A percentile compares a stretch with the other conserved stretches of the same genome.
phyloP scores from a whole-genome alignment of 2,113 vertebrate species.

The Etheostoma cragini region DNA sequence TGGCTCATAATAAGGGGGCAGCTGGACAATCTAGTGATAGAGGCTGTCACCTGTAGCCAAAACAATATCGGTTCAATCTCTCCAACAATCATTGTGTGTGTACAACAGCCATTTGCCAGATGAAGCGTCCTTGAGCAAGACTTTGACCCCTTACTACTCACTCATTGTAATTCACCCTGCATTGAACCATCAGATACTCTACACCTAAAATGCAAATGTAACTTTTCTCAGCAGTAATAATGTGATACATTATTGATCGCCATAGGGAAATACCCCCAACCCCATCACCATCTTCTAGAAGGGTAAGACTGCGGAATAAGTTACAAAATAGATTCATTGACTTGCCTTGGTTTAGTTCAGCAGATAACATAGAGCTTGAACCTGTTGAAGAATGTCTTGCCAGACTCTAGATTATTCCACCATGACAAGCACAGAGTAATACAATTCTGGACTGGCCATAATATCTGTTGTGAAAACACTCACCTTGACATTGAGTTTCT shows the following conservation, averaged over 20 bases:
- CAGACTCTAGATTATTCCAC: constrained; percentile 18
- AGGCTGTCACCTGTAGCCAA: constrained; percentile 37
- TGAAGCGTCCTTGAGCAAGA: constrained; percentile 45
- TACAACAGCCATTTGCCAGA: constrained; percentile 1
- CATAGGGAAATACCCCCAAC: neutral
- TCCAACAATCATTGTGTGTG: constrained; percentile 4
- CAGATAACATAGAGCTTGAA: neutral
- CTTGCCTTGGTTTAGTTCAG: neutral
- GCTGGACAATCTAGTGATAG: constrained; percentile 24
- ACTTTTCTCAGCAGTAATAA: constrained; percentile 41
- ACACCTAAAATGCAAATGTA: constrained; percentile 48
- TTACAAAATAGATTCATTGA: constrained; percentile 7
- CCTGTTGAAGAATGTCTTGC: constrained; percentile 1
- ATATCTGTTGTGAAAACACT: constrained; percentile 56
- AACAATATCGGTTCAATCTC: constrained; percentile 40
- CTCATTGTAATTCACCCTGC: constrained; percentile 51
- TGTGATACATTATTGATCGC: constrained; percentile 52
- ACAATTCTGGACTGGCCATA: constrained; percentile 10
- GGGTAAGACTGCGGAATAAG: neutral
- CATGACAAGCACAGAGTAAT: neutral
- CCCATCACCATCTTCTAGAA: neutral
- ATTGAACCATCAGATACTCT: neutral
- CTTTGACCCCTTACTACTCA: constrained; percentile 21
- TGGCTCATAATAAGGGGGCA: constrained; percentile 44
- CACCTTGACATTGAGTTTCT: constrained; percentile 95